Conservation (phyloP, 92 coral and sea anemone genomes). For the Meandrina meandrites region DNA sequence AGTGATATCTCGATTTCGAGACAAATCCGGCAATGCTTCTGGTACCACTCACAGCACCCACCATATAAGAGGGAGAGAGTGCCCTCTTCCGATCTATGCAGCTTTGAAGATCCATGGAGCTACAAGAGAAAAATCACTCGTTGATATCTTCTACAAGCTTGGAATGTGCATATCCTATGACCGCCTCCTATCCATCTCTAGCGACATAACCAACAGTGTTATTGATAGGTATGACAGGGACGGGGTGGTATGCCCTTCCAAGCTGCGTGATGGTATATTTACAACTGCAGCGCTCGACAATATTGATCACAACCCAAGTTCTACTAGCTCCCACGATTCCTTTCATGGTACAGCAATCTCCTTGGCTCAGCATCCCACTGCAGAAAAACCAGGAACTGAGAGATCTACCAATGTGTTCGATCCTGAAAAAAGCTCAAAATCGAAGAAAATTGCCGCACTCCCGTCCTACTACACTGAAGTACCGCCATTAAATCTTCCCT, state of each 20-base stretch:
- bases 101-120: slow-evolving; percentile 72
- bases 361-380: slow-evolving; percentile 69
- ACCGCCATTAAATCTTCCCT: slow-evolving; percentile 36
- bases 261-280: slow-evolving; percentile 50
- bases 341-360: slow-evolving; percentile 74
- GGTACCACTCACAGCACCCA: slow-evolving; percentile 47
- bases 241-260: slow-evolving; percentile 63
- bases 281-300: slow-evolving; percentile 72
- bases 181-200: slow-evolving; percentile 58
- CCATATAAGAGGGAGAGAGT: slow-evolving; percentile 56
- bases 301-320: slow-evolving; percentile 76
- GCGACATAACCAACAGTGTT: slow-evolving; percentile 60
- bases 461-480: slow-evolving; percentile 50
- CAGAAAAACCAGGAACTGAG: slow-evolving; percentile 40
- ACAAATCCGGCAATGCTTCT: slow-evolving; percentile 37
- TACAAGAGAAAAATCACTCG: slow-evolving; percentile 54
- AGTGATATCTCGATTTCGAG: slow-evolving; percentile 31
- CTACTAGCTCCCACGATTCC: slow-evolving; percentile 64
- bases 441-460: slow-evolving; percentile 48
- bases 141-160: slow-evolving; percentile 60
- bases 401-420: slow-evolving; percentile 43
- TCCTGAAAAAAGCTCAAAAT: slow-evolving; percentile 2
- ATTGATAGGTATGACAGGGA: slow-evolving; percentile 53
- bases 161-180: slow-evolving; percentile 68
- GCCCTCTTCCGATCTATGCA: slow-evolving; percentile 65